phyloP scores from a whole-genome alignment of 2,797 vertebrate species.

The Sardinella longiceps region DNA sequence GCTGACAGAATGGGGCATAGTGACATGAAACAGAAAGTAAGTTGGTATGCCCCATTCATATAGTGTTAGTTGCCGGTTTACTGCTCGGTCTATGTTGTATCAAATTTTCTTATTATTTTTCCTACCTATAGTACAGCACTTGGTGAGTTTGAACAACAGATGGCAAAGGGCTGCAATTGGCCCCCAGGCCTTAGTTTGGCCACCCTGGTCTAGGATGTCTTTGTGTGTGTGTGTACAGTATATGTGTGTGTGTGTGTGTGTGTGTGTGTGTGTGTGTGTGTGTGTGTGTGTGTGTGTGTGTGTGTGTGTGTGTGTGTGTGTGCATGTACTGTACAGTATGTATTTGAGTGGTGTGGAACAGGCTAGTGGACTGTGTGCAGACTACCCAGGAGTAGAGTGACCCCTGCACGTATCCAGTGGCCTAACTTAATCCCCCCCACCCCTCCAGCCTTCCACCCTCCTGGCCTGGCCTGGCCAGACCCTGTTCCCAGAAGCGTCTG shows the following conservation, averaged over 20 bases:
- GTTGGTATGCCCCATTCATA: too few species aligned
- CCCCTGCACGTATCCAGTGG: background rate
- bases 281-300: background rate
- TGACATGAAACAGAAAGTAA: too few species aligned
- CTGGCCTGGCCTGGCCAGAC: background rate
- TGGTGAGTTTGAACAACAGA: too few species aligned
- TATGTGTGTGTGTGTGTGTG: background rate
- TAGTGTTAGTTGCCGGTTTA: too few species aligned
- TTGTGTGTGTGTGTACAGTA: background rate
- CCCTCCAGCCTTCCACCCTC: background rate
- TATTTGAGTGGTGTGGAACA: background rate
- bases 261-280: background rate
- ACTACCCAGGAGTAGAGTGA: conserved; percentile 36
- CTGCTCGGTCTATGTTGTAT: too few species aligned
- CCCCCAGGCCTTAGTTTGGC: too few species aligned
- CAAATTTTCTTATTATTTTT: too few species aligned
- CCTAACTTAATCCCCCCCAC: background rate
- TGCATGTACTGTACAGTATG: too few species aligned
- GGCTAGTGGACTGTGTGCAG: conserved; percentile 19
- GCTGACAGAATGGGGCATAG: too few species aligned
- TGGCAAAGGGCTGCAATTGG: too few species aligned
- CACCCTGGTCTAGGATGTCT: too few species aligned
- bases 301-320: background rate
- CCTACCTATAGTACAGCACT: too few species aligned
- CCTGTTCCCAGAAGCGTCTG: conserved; percentile 25